Percentiles rank a stretch among this genome's conserved stretches.
Evolutionary conservation across 2,888 invertebrate genomes (phyloP).

Genomic region (Brenthis hecate): DNA sequence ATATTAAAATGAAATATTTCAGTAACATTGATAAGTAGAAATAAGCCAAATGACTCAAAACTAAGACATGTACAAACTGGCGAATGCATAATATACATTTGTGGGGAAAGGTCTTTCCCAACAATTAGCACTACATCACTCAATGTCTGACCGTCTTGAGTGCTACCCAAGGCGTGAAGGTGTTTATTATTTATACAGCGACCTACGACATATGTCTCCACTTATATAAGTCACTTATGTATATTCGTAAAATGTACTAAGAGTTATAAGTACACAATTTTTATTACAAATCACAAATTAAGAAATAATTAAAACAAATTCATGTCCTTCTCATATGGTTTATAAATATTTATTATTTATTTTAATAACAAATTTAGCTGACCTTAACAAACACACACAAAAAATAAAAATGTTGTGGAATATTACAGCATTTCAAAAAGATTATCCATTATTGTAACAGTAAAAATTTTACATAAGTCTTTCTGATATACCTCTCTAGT

Average conservation of each 20-base stretch:
- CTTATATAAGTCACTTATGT: constrained; percentile 5
- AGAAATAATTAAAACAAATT: constrained; percentile 10
- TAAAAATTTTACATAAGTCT: too few relatives aligned
- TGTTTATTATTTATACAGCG: constrained; percentile 33
- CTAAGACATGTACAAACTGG: background rate
- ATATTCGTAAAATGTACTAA: background rate
- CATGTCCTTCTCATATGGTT: background rate
- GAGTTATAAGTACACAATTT: background rate
- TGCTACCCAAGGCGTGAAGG: constrained; percentile 31
- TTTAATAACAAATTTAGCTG: too few relatives aligned
- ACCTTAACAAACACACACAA: too few relatives aligned
- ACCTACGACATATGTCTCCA: constrained; percentile 16
- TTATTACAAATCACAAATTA: background rate
- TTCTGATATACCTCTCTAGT: too few relatives aligned
- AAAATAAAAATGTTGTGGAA: too few relatives aligned
- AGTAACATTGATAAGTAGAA: too few relatives aligned
- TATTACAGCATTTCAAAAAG: too few relatives aligned
- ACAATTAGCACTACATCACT: constrained; percentile 53
- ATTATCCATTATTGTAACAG: too few relatives aligned
- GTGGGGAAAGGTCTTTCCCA: constrained; percentile 42
- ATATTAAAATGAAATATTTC: too few relatives aligned
- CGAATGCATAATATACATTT: constrained; percentile 31
- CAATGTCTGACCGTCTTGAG: constrained; percentile 46
- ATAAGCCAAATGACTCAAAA: background rate
- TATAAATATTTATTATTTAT: too few relatives aligned